These are phyloP conservation scores for Odontothrips loti DNA, from an alignment of 2,888 invertebrate species.

Conservation along the genomic window DNA sequence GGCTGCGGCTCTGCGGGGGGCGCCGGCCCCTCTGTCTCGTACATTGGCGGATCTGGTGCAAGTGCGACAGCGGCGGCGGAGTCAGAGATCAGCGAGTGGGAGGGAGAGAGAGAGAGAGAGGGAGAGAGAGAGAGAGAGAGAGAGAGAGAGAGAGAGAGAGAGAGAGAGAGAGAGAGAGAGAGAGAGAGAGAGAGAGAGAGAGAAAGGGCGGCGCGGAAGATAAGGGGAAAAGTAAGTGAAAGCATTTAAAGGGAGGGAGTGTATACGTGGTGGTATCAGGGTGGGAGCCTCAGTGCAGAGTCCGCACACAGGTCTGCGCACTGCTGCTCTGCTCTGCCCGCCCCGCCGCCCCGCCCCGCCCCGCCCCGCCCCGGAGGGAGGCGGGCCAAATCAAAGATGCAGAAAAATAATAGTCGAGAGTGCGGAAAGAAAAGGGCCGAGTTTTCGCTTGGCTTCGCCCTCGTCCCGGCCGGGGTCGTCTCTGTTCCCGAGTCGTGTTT, in stretches of 20 bases:
- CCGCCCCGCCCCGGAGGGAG: not conserved
- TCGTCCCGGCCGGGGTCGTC: no score
- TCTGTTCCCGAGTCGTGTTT: no score
- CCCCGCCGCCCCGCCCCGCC: not conserved
- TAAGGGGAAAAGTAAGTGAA: slow-evolving; percentile 25
- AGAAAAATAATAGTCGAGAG: no score
- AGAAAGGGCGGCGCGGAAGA: not conserved
- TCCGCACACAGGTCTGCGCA: not conserved
- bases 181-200: not conserved
- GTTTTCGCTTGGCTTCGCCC: no score
- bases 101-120: no score
- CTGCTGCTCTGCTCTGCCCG: not conserved
- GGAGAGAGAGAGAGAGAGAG: no score
- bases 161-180: no score
- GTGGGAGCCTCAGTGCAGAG: not conserved
- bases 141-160: no score
- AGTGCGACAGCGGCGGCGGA: not conserved
- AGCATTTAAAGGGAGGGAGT: not conserved
- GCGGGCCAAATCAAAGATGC: no score
- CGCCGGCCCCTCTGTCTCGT: not conserved
- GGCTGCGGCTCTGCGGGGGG: not conserved
- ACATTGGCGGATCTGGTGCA: slow-evolving; percentile 7
- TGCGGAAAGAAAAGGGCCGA: no score
- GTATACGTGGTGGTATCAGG: not conserved
- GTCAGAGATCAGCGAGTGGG: no score